These are phyloP conservation scores for Rhagophthalmus giganteus DNA, from an alignment of 2,888 invertebrate genomes.

Conservation along the genomic window DNA sequence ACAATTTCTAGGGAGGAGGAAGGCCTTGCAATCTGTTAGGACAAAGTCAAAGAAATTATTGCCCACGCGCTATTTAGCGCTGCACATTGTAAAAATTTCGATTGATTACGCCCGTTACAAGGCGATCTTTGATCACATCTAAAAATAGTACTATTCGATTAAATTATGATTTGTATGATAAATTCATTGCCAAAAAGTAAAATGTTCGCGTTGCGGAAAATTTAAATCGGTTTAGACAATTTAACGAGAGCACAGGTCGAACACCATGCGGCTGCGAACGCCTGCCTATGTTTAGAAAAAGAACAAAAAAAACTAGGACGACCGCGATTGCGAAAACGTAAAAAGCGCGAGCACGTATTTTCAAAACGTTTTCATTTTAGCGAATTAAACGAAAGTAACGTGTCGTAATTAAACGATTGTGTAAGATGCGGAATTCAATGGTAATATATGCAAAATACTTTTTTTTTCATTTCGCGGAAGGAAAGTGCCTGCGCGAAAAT, in stretches of 20 bases:
- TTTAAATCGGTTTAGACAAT: slow-evolving; percentile 5
- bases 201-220: not conserved
- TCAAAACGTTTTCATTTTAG: not conserved
- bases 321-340: slow-evolving; percentile 6
- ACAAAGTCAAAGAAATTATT: not conserved
- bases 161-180: not conserved
- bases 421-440: not conserved
- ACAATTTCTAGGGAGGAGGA: too few relatives aligned
- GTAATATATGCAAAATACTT: too few relatives aligned
- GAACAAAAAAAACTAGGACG: slow-evolving; percentile 12
- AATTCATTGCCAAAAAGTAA: slow-evolving; percentile 8
- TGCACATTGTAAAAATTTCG: too few relatives aligned
- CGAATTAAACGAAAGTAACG: slow-evolving; percentile 4
- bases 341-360: not conserved
- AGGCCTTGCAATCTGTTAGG: not conserved
- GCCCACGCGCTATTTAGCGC: too few relatives aligned
- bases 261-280: slow-evolving; percentile 6
- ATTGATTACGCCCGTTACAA: not conserved
- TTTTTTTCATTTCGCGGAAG: too few relatives aligned
- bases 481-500: too few relatives aligned
- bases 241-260: slow-evolving; percentile 4
- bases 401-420: slow-evolving; percentile 1
- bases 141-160: not conserved
- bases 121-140: not conserved
- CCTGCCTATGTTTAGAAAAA: slow-evolving; percentile 5